Evolutionary conservation across 2,113 vertebrate species (phyloP).

Genomic region (Hucho hucho): DNA sequence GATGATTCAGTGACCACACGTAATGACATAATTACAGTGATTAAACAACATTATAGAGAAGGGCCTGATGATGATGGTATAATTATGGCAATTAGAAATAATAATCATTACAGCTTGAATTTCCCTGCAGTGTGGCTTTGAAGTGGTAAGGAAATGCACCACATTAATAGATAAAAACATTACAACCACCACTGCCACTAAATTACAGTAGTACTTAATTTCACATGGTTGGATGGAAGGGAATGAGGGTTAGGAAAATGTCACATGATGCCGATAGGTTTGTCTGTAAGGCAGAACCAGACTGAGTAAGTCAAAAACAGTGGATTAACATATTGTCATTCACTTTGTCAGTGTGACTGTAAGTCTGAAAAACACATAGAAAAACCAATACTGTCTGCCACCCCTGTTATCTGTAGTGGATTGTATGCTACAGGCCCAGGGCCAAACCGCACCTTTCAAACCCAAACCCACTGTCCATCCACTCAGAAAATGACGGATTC

Average conservation of each 20-base stretch:
- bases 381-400: no score
- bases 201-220: slow-evolving; percentile 12
- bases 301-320: no score
- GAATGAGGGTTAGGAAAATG: no score
- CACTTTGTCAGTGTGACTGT: no score
- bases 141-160: slow-evolving; percentile 28
- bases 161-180: slow-evolving; percentile 53
- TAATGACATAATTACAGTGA: slow-evolving; percentile 63
- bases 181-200: slow-evolving; percentile 31
- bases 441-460: slow-evolving; percentile 32
- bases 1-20: slow-evolving; percentile 56
- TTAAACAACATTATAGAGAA: slow-evolving; percentile 51
- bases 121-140: slow-evolving; percentile 44
- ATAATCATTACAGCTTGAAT: slow-evolving; percentile 46
- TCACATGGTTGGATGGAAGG: neutral
- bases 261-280: no score
- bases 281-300: no score
- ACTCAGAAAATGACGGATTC: slow-evolving; percentile 25
- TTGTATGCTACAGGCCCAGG: neutral
- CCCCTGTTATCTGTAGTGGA: no score
- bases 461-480: slow-evolving; percentile 21
- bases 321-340: no score
- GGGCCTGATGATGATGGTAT: slow-evolving; percentile 54
- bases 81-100: slow-evolving; percentile 60
- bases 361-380: no score